Evolutionary conservation across 2,113 vertebrate genomes (phyloP).

Genomic region (Phylloscopus whistleri): DNA sequence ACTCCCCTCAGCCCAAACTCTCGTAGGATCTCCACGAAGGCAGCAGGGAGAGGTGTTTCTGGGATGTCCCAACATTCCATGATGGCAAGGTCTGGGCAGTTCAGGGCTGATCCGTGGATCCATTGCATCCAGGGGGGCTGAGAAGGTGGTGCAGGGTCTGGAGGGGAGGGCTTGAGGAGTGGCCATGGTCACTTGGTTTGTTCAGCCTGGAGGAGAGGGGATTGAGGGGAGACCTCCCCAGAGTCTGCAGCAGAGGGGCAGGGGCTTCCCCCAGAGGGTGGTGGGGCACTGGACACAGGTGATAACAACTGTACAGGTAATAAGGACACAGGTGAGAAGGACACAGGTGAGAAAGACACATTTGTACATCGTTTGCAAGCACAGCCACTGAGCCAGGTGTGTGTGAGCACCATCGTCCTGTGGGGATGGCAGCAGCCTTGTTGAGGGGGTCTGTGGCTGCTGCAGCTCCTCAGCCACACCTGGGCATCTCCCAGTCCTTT

Average conservation of each 20-base stretch:
- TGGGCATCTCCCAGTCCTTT: accelerated
- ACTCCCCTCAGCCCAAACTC: accelerated
- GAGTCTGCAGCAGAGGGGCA: neutral
- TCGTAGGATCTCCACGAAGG: accelerated
- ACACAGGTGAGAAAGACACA: too few relatives aligned
- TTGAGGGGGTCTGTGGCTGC: accelerated
- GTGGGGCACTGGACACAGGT: neutral
- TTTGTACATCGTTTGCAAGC: accelerated
- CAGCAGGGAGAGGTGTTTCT: neutral
- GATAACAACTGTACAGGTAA: neutral
- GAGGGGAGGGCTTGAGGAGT: neutral
- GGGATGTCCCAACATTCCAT: accelerated
- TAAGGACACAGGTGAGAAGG: neutral
- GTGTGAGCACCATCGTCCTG: neutral
- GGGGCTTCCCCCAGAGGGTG: neutral
- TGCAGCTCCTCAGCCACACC: neutral
- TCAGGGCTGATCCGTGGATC: accelerated
- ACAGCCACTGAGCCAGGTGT: neutral
- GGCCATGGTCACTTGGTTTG: neutral
- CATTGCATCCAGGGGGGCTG: neutral
- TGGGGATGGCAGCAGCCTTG: neutral
- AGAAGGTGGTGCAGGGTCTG: too few relatives aligned
- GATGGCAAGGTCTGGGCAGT: accelerated
- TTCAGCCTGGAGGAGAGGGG: neutral
- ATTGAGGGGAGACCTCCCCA: neutral